phyloP scores from a whole-genome alignment of 2,888 invertebrate species.

The Venusia cambrica region DNA sequence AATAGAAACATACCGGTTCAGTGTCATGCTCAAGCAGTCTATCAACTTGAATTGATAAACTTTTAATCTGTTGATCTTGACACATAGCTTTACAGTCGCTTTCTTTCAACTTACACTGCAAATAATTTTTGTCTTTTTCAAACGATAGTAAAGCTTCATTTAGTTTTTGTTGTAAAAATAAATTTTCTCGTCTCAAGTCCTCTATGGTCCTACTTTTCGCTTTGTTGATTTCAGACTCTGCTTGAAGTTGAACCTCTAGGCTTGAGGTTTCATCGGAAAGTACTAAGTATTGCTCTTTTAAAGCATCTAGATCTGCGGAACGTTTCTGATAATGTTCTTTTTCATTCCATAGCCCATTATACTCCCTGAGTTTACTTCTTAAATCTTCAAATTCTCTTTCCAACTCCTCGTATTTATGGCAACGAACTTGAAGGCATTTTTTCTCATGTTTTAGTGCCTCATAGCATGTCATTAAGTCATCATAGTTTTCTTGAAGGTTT shows the following conservation, averaged over 20 bases:
- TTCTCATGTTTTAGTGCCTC: constrained; percentile 64
- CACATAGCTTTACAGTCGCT: constrained; percentile 78
- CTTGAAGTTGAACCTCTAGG: constrained; percentile 61
- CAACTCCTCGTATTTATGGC: constrained; percentile 54
- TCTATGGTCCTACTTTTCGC: constrained; percentile 55
- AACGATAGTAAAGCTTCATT: constrained; percentile 50
- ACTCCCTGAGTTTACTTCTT: constrained; percentile 54
- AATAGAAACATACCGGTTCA: constrained; percentile 39
- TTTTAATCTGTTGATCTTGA: constrained; percentile 80
- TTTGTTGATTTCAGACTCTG: constrained; percentile 64
- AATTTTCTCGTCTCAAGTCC: constrained; percentile 55
- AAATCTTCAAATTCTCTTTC: constrained; percentile 56
- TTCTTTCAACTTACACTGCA: constrained; percentile 75
- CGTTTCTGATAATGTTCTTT: constrained; percentile 65
- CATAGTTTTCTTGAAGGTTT: constrained; percentile 59
- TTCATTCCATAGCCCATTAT: constrained; percentile 64
- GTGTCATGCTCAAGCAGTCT: constrained; percentile 59
- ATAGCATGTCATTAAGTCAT: constrained; percentile 60
- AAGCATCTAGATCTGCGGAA: constrained; percentile 56
- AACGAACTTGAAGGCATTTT: constrained; percentile 47
- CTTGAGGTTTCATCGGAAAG: constrained; percentile 62
- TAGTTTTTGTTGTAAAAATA: constrained; percentile 54
- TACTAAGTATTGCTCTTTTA: constrained; percentile 64
- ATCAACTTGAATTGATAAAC: constrained; percentile 75
- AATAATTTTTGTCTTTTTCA: constrained; percentile 72